phyloP scores from a whole-genome alignment of 2,888 invertebrate genomes.

The Dexiosoma caninum region DNA sequence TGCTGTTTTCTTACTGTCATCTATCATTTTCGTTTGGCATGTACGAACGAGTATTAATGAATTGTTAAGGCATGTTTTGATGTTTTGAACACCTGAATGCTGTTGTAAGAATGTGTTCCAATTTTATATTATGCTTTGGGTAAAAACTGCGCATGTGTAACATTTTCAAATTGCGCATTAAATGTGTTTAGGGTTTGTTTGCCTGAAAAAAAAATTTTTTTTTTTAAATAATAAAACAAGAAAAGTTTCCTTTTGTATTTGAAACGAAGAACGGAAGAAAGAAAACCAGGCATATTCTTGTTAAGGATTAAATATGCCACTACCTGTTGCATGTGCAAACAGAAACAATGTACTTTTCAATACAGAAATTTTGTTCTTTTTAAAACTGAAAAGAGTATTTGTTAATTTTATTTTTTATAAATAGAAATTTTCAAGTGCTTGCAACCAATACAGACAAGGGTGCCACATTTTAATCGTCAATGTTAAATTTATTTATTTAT shows the following conservation, averaged over 20 bases:
- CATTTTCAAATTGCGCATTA: conserved; percentile 57
- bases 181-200: conserved; percentile 48
- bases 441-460: conserved; percentile 8
- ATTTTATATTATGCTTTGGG: conserved; percentile 2
- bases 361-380: conserved; percentile 1
- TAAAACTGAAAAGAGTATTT: not conserved
- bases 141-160: conserved; percentile 62
- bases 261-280: not conserved
- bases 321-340: conserved; percentile 38
- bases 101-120: conserved; percentile 30
- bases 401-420: not conserved
- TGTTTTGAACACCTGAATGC: conserved; percentile 38
- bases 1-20: conserved; percentile 51
- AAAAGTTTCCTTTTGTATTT: not conserved
- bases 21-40: conserved; percentile 35
- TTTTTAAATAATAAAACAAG: not conserved
- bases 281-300: conserved; percentile 1
- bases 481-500: conserved; percentile 17
- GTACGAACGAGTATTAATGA: conserved; percentile 16
- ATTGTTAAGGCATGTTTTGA: conserved; percentile 40
- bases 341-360: conserved; percentile 27
- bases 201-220: not conserved
- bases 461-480: conserved; percentile 24
- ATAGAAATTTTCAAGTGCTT: conserved; percentile 32
- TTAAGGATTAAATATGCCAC: conserved; percentile 26